These are phyloP conservation scores for Stichodactyla mertensii DNA, from an alignment of 64 coral and sea anemone genomes.

Conservation along the genomic window DNA sequence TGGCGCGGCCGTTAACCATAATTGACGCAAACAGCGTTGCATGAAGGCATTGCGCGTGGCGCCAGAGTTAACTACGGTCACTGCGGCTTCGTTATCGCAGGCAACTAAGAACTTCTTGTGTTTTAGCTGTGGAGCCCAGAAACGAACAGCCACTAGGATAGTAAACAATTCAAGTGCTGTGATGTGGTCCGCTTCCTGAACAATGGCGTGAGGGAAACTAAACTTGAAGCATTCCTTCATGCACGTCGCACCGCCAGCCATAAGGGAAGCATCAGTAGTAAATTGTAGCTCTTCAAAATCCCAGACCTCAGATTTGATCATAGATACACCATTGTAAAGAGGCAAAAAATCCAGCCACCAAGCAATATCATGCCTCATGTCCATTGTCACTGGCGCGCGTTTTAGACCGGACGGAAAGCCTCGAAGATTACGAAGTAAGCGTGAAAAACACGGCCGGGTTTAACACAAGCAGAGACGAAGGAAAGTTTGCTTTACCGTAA, in stretches of 20 bases:
- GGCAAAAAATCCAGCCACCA: slow-evolving; percentile 6
- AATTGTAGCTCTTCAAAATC: neutral
- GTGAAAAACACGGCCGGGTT: slow-evolving; percentile 28
- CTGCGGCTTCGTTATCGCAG: slow-evolving; percentile 18
- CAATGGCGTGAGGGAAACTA: neutral
- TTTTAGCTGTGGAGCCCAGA: slow-evolving; percentile 2
- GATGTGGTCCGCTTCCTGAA: neutral
- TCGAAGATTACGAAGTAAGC: slow-evolving; percentile 13
- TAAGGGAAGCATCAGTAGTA: slow-evolving; percentile 6
- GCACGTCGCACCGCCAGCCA: slow-evolving; percentile 8
- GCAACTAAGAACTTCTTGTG: neutral
- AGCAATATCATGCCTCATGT: neutral
- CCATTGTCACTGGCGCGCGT: neutral
- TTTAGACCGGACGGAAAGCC: neutral
- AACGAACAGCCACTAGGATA: neutral
- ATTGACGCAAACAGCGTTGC: slow-evolving; percentile 18
- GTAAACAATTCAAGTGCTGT: slow-evolving; percentile 10
- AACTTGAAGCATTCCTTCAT: neutral
- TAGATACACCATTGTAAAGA: slow-evolving; percentile 24
- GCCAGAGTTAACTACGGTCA: neutral
- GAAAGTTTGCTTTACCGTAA: too few relatives aligned
- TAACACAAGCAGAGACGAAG: slow-evolving; percentile 2
- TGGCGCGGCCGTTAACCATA: neutral
- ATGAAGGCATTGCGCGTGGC: neutral
- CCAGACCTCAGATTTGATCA: neutral